Conservation (phyloP, 2,797 vertebrate species). For the Mormyrops attenuatus region DNA sequence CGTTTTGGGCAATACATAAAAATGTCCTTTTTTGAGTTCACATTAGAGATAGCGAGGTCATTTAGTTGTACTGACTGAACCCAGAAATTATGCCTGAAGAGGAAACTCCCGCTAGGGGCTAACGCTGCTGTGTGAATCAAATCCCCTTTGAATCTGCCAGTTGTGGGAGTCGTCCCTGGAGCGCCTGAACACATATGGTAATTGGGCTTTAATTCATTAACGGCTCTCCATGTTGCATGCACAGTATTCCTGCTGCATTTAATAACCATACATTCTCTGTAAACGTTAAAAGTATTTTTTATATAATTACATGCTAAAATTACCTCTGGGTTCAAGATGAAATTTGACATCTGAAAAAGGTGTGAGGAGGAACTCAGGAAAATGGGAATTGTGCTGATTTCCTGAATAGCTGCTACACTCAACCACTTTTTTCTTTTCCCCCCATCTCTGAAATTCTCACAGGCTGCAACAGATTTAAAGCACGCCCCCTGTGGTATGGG, state of each 20-base stretch:
- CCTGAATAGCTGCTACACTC: neutral
- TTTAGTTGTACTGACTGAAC: neutral
- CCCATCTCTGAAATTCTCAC: constrained; percentile 3
- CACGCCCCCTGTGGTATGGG: neutral
- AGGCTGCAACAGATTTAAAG: neutral
- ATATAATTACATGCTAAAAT: neutral
- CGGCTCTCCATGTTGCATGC: neutral
- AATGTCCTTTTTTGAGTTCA: neutral
- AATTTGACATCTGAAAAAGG: neutral
- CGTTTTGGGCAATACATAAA: neutral
- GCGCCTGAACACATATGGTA: neutral
- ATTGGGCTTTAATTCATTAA: constrained; percentile 1
- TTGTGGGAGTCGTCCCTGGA: neutral
- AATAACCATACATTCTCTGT: neutral
- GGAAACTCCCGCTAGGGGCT: neutral
- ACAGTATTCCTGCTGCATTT: neutral
- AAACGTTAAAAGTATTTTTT: constrained; percentile 2
- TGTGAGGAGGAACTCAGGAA: neutral
- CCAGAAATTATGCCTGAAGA: neutral
- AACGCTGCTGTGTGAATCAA: neutral
- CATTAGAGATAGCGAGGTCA: neutral
- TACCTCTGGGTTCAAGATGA: neutral
- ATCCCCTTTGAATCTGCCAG: neutral
- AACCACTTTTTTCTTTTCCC: neutral
- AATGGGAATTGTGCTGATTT: constrained; percentile 10